These are phyloP conservation scores for Acleris sparsana DNA, from an alignment of 2,888 invertebrate genomes.

Conservation along the genomic window DNA sequence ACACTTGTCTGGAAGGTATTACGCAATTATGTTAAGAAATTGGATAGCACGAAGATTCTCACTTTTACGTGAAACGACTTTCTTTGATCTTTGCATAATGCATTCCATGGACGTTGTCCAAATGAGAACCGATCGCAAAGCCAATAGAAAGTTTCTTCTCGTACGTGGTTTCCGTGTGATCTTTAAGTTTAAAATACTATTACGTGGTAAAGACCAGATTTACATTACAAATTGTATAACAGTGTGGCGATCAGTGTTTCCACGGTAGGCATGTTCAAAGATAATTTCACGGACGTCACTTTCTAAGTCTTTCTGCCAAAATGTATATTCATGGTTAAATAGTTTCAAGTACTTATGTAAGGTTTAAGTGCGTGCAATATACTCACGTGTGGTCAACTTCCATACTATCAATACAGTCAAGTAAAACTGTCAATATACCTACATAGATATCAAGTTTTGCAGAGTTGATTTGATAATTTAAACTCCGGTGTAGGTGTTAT, in stretches of 20 bases:
- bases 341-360: not conserved
- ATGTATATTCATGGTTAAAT: not conserved
- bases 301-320: constrained; percentile 59
- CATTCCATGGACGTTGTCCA: constrained; percentile 38
- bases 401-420: too few species aligned
- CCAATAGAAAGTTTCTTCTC: constrained; percentile 44
- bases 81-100: constrained; percentile 47
- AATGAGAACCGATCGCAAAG: constrained; percentile 37
- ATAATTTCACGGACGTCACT: constrained; percentile 64
- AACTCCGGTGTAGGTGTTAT: not conserved
- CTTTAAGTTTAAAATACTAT: constrained; percentile 32
- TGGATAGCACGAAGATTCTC: constrained; percentile 34
- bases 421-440: too few species aligned
- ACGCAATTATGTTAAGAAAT: constrained; percentile 32
- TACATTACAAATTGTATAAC: constrained; percentile 36
- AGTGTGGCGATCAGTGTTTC: constrained; percentile 20
- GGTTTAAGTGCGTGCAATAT: too few species aligned
- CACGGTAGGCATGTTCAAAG: constrained; percentile 40
- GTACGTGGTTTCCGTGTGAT: constrained; percentile 22
- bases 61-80: constrained; percentile 50
- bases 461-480: not conserved
- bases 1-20: constrained; percentile 11
- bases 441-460: not conserved
- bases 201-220: constrained; percentile 36
- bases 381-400: too few species aligned